These are phyloP conservation scores for Oreocharis arfaki DNA, from an alignment of 2,113 vertebrate genomes.

Conservation along the genomic window DNA sequence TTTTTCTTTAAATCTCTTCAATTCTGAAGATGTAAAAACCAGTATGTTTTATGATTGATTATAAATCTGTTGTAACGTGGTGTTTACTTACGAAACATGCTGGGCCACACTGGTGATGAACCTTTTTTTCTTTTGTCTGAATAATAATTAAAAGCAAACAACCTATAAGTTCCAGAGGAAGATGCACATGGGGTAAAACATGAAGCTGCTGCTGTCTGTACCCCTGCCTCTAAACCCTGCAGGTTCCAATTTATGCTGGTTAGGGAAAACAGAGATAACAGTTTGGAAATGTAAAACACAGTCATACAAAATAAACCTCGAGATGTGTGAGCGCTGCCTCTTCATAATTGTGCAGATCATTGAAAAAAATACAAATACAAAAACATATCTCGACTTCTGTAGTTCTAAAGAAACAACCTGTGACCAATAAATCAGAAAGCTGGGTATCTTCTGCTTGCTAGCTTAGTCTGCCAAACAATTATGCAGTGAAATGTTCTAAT, in stretches of 20 bases:
- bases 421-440: conserved; percentile 63
- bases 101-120: conserved; percentile 4
- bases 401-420: conserved; percentile 57
- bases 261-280: background rate
- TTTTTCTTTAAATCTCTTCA: background rate
- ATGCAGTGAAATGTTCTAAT: conserved; percentile 75
- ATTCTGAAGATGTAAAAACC: background rate
- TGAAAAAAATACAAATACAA: background rate
- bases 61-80: background rate
- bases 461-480: conserved; percentile 67
- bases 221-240: background rate
- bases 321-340: background rate
- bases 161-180: background rate
- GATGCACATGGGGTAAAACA: background rate
- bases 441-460: conserved; percentile 31
- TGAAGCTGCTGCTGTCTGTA: background rate
- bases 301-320: background rate
- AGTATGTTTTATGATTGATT: conserved; percentile 16
- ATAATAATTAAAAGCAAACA: conserved; percentile 32
- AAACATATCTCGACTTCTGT: background rate
- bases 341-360: background rate
- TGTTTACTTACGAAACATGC: conserved; percentile 53
- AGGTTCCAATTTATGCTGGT: background rate
- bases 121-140: background rate
- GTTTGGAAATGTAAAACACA: background rate